Conservation (phyloP, 2,113 vertebrate genomes). For the Cricetomys ansorgei region DNA sequence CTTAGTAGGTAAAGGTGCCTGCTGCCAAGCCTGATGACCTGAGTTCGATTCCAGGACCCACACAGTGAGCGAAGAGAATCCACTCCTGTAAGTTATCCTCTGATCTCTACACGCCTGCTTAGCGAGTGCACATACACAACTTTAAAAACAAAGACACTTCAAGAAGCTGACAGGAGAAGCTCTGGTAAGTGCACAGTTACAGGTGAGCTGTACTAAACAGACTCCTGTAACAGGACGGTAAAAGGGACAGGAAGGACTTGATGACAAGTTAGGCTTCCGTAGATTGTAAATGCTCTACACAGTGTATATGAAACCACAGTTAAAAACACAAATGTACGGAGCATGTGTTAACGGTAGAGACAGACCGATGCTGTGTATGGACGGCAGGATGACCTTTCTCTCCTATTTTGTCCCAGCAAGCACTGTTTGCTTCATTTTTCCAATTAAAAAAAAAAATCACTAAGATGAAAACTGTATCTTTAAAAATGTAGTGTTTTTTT, state of each 20-base stretch:
- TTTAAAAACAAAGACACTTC: neutral
- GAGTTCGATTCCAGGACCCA: neutral
- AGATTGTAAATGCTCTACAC: neutral
- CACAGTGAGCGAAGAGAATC: neutral
- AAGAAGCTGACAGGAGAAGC: neutral
- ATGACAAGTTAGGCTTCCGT: neutral
- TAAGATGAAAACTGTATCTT: neutral
- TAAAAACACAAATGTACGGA: neutral
- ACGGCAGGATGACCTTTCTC: neutral
- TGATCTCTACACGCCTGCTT: neutral
- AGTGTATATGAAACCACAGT: neutral
- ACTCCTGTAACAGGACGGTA: neutral
- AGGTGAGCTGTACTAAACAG: neutral
- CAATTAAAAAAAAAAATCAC: neutral
- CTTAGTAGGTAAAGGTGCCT: neutral
- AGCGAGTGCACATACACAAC: neutral
- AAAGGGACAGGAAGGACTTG: neutral
- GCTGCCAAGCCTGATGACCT: neutral
- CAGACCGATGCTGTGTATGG: neutral
- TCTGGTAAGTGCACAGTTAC: neutral
- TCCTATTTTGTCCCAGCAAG: neutral
- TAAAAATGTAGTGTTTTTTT: neutral
- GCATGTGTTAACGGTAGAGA: neutral
- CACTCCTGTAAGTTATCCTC: neutral
- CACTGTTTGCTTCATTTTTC: conserved; percentile 3